A percentile compares a stretch with the other conserved stretches of the same genome.
These are phyloP conservation scores for Coranthus polyacanthus DNA, from an alignment of 2,797 vertebrate genomes.

Conservation along the genomic window DNA sequence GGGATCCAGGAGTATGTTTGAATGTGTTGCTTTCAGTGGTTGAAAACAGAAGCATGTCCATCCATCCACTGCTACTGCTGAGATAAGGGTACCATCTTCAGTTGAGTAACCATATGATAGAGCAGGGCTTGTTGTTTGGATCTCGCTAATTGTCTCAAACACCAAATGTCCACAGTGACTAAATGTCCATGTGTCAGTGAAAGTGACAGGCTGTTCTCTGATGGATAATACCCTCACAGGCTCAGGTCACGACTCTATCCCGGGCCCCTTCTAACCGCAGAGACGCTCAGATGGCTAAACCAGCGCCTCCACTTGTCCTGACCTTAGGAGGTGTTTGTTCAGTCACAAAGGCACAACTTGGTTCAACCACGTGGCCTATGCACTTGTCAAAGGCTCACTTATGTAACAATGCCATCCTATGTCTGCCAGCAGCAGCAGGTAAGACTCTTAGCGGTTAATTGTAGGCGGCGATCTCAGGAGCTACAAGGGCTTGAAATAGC, in stretches of 20 bases:
- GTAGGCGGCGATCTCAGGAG: constrained; percentile 68
- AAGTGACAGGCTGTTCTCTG: constrained; percentile 32
- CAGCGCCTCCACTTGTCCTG: neutral
- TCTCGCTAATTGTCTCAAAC: constrained; percentile 3
- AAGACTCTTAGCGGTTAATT: constrained; percentile 85
- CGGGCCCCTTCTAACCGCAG: constrained; percentile 36
- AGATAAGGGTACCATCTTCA: neutral
- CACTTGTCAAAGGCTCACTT: constrained; percentile 60
- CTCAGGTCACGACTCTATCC: constrained; percentile 41
- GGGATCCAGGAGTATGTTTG: too few species aligned
- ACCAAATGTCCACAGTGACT: neutral
- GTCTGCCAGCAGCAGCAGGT: constrained; percentile 65
- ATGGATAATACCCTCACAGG: constrained; percentile 30
- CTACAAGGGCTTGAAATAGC: constrained; percentile 69
- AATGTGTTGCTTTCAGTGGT: neutral
- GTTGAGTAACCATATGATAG: neutral
- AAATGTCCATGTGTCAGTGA: constrained; percentile 14
- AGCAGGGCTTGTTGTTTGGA: neutral
- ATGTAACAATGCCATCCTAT: constrained; percentile 59
- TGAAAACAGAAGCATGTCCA: too few species aligned
- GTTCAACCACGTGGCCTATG: constrained; percentile 38
- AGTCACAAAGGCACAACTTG: constrained; percentile 17
- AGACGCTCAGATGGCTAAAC: constrained; percentile 36
- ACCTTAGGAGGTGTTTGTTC: too few species aligned
- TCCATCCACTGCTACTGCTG: too few species aligned